Percentiles rank a stretch among this genome's conserved stretches.
phyloP scores from a whole-genome alignment of 2,113 vertebrate species.

The Trogon melanurus region DNA sequence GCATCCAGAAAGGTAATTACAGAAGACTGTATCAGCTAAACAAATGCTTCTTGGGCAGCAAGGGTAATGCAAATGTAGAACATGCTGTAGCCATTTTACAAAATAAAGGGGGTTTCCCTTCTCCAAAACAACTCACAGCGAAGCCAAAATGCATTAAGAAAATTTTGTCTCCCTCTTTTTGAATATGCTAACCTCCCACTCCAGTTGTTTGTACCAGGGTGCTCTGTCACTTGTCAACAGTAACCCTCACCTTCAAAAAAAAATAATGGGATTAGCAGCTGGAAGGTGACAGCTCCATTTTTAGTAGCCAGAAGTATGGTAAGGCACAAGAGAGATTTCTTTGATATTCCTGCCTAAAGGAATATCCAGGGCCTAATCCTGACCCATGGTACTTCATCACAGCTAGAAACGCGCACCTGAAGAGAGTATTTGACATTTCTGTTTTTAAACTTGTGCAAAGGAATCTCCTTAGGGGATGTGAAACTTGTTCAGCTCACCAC shows the following conservation, averaged over 20 bases:
- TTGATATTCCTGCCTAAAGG: slow-evolving; percentile 25
- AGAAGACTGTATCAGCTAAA: slow-evolving; percentile 55
- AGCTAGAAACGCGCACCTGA: background rate
- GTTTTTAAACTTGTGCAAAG: background rate
- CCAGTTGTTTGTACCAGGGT: background rate
- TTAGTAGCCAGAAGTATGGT: slow-evolving; percentile 7
- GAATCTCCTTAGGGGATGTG: background rate
- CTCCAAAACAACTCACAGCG: background rate
- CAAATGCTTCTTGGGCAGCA: background rate
- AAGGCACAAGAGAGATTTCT: slow-evolving; percentile 5
- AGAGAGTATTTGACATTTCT: slow-evolving; percentile 26
- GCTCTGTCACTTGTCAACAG: slow-evolving; percentile 41
- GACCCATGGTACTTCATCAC: slow-evolving; percentile 4
- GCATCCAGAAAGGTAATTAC: slow-evolving; percentile 49
- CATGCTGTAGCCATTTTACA: slow-evolving; percentile 6
- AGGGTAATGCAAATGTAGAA: slow-evolving; percentile 6
- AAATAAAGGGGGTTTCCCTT: background rate
- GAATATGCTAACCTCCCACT: background rate
- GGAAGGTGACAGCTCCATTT: slow-evolving; percentile 55
- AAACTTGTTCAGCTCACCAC: background rate
- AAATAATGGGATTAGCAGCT: slow-evolving; percentile 47
- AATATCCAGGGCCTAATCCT: slow-evolving; percentile 24
- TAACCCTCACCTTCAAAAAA: slow-evolving; percentile 34
- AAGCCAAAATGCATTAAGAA: background rate
- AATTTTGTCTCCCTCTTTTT: background rate